Conservation (phyloP, 2,888 invertebrate species). For the Dendrolimus houi region DNA sequence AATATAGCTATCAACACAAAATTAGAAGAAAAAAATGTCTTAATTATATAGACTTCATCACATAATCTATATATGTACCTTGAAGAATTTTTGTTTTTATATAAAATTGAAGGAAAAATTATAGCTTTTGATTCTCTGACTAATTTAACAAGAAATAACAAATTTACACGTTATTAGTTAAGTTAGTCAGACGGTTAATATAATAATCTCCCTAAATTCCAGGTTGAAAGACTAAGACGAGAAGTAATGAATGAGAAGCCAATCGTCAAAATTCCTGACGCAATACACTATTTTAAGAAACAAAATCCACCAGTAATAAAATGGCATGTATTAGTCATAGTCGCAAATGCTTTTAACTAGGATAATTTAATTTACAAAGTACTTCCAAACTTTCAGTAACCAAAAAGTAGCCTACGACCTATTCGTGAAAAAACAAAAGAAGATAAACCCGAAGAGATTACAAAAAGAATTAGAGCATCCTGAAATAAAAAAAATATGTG, state of each 20-base stretch:
- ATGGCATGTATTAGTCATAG: constrained; percentile 8
- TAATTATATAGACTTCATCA: too few relatives aligned
- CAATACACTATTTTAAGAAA: constrained; percentile 43
- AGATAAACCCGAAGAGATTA: constrained; percentile 7
- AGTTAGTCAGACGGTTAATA: too few relatives aligned
- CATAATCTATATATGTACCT: too few relatives aligned
- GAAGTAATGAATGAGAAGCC: constrained; percentile 46
- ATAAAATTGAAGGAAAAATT: too few relatives aligned
- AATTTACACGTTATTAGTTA: too few relatives aligned
- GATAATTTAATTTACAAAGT: too few relatives aligned
- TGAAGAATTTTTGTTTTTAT: too few relatives aligned
- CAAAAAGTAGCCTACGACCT: not conserved
- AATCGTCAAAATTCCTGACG: constrained; percentile 44
- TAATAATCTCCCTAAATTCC: constrained; percentile 3
- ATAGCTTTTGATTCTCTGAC: too few relatives aligned
- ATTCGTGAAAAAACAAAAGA: constrained; percentile 1
- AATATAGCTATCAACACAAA: too few relatives aligned
- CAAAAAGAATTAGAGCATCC: constrained; percentile 11
- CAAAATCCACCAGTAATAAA: constrained; percentile 15
- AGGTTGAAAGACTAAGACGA: constrained; percentile 51
- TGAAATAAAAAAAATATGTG: constrained; percentile 25
- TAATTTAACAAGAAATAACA: too few relatives aligned
- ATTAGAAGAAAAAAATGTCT: too few relatives aligned
- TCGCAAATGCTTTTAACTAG: too few relatives aligned
- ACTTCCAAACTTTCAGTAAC: not conserved